A percentile compares a stretch with the other conserved stretches of the same genome.
Evolutionary conservation across 2,113 vertebrate species (phyloP).

Genomic region (Pteruthius melanotis): DNA sequence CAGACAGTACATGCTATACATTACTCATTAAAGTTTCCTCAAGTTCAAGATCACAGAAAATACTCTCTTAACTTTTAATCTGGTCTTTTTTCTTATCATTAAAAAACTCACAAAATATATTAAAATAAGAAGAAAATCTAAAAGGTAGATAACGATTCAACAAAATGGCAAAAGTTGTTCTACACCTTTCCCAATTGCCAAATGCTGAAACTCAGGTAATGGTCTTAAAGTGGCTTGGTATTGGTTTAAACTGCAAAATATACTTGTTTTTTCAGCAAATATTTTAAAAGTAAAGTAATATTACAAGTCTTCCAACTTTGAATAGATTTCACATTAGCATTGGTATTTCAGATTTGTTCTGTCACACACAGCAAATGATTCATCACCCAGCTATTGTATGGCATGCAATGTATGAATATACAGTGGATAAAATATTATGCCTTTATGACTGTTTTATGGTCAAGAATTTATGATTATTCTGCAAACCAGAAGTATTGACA

Average conservation of each 20-base stretch:
- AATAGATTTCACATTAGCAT: slow-evolving; percentile 60
- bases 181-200: neutral
- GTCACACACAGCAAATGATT: slow-evolving; percentile 66
- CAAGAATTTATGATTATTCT: slow-evolving; percentile 73
- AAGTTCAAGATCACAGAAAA: neutral
- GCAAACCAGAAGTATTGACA: slow-evolving; percentile 73
- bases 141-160: neutral
- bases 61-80: neutral
- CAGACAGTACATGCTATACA: neutral
- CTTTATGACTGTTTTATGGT: slow-evolving; percentile 73
- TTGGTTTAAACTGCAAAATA: slow-evolving; percentile 1
- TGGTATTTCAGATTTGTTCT: slow-evolving; percentile 68
- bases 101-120: neutral
- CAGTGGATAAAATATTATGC: slow-evolving; percentile 68
- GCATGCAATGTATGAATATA: slow-evolving; percentile 68
- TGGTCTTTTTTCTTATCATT: neutral
- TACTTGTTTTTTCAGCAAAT: neutral
- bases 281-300: slow-evolving; percentile 25
- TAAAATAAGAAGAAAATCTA: slow-evolving; percentile 1
- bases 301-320: slow-evolving; percentile 28
- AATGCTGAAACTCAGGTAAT: neutral
- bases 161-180: neutral
- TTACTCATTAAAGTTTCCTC: slow-evolving; percentile 19
- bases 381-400: slow-evolving; percentile 64
- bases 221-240: neutral